A percentile compares a stretch with the other conserved stretches of the same genome.
Evolutionary conservation across 2,113 vertebrate genomes (phyloP).

Genomic region (Cheirogaleus medius): DNA sequence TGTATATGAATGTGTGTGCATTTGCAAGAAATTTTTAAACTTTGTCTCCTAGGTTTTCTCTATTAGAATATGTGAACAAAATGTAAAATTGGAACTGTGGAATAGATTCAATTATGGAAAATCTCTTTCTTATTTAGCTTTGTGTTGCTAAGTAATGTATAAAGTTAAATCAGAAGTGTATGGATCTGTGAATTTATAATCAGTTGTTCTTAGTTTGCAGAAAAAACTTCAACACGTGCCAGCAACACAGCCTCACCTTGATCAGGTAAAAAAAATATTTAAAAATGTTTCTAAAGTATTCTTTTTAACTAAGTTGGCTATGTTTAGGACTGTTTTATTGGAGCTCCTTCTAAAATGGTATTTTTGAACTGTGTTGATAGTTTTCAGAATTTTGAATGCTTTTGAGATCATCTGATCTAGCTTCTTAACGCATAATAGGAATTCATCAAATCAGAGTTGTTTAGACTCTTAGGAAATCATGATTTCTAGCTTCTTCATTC

Average conservation of each 20-base stretch:
- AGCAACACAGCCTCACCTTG: slow-evolving; percentile 89
- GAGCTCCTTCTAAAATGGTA: not conserved
- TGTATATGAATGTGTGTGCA: not conserved
- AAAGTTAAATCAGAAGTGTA: not conserved
- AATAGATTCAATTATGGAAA: not conserved
- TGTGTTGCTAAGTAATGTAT: not conserved
- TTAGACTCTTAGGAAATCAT: slow-evolving; percentile 4
- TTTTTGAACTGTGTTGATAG: not conserved
- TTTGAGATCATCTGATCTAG: not conserved
- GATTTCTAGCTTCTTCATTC: not conserved
- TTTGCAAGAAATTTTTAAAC: not conserved
- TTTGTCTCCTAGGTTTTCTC: not conserved
- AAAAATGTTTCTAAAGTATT: not conserved
- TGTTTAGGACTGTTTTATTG: not conserved
- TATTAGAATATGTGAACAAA: slow-evolving; percentile 5
- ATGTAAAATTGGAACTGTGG: not conserved
- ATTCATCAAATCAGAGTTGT: not conserved
- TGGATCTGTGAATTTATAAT: slow-evolving; percentile 36
- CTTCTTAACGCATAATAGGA: not conserved
- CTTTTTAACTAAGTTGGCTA: not conserved
- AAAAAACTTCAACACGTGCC: slow-evolving; percentile 90
- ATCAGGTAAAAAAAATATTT: slow-evolving; percentile 89
- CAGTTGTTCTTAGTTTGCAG: slow-evolving; percentile 87
- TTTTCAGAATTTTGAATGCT: slow-evolving; percentile 12
- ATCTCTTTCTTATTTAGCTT: not conserved